phyloP scores from a whole-genome alignment of 2,797 vertebrate species.

The Chromobotia macracanthus region DNA sequence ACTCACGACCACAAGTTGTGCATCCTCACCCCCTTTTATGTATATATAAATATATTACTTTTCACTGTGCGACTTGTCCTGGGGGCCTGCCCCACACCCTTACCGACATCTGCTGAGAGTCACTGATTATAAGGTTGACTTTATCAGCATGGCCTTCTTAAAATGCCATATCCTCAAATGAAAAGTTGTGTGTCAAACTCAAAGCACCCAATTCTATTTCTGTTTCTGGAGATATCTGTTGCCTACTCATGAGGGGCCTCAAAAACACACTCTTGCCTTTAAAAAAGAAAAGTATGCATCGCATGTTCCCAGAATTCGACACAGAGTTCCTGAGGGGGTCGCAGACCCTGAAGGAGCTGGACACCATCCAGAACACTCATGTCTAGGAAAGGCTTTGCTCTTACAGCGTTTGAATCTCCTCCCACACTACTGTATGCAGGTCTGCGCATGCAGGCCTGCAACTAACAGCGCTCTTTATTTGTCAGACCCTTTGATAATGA shows the following conservation, averaged over 20 bases:
- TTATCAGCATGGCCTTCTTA: slow-evolving; percentile 68
- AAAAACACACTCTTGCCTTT: slow-evolving; percentile 49
- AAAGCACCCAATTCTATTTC: slow-evolving; percentile 26
- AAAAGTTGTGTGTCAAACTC: slow-evolving; percentile 9
- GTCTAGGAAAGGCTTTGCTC: neutral
- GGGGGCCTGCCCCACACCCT: slow-evolving; percentile 56
- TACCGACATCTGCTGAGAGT: slow-evolving; percentile 64
- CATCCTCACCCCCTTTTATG: slow-evolving; percentile 29
- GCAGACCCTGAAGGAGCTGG: too few relatives aligned
- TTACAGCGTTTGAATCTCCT: neutral
- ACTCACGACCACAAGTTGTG: slow-evolving; percentile 21
- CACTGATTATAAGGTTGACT: slow-evolving; percentile 60
- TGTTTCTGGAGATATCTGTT: slow-evolving; percentile 31
- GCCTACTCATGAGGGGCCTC: slow-evolving; percentile 41
- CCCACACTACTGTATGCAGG: slow-evolving; percentile 55
- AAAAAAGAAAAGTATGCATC: slow-evolving; percentile 38
- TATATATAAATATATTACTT: slow-evolving; percentile 22
- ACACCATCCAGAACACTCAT: too few relatives aligned
- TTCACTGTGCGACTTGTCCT: slow-evolving; percentile 55
- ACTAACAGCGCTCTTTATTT: slow-evolving; percentile 60
- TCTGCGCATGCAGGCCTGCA: too few relatives aligned
- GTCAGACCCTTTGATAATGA: slow-evolving; percentile 64
- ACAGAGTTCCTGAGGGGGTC: too few relatives aligned
- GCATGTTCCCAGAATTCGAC: too few relatives aligned
- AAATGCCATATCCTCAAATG: slow-evolving; percentile 56